Percentiles rank a stretch among this genome's conserved stretches.
phyloP scores from a whole-genome alignment of 2,797 vertebrate species.

The Geotrypetes seraphini region DNA sequence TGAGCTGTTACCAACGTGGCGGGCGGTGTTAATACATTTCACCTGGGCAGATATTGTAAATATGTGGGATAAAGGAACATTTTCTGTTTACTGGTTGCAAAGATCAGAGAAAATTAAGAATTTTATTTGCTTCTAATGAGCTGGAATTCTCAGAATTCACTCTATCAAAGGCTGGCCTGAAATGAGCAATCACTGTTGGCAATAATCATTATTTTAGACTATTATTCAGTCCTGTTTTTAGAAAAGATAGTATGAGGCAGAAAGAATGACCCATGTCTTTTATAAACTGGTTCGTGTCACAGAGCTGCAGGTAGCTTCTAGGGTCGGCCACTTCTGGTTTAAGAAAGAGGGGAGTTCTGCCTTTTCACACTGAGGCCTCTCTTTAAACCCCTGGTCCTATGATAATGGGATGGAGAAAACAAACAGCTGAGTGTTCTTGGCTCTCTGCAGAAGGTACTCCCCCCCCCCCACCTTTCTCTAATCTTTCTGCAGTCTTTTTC shows the following conservation, averaged over 20 bases:
- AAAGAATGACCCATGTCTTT: too few relatives aligned
- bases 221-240: not conserved
- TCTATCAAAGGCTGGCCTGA: not conserved
- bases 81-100: too few relatives aligned
- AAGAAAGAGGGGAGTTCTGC: constrained; percentile 4
- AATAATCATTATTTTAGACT: not conserved
- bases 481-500: constrained; percentile 12
- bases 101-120: too few relatives aligned
- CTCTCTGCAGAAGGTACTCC: constrained; percentile 51
- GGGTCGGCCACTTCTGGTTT: not conserved
- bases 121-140: not conserved
- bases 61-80: too few relatives aligned
- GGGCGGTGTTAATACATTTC: too few relatives aligned
- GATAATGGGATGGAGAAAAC: constrained; percentile 24
- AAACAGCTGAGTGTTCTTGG: constrained; percentile 49
- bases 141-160: not conserved
- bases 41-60: too few relatives aligned
- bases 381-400: constrained; percentile 26
- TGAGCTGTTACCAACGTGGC: too few relatives aligned
- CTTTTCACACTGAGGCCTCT: constrained; percentile 9
- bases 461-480: too few relatives aligned
- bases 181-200: not conserved
- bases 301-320: not conserved
- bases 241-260: too few relatives aligned
- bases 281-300: not conserved